A percentile compares a stretch with the other conserved stretches of the same genome.
phyloP scores from a whole-genome alignment of 2,888 invertebrate genomes.

The Marasmarcha lunaedactyla region DNA sequence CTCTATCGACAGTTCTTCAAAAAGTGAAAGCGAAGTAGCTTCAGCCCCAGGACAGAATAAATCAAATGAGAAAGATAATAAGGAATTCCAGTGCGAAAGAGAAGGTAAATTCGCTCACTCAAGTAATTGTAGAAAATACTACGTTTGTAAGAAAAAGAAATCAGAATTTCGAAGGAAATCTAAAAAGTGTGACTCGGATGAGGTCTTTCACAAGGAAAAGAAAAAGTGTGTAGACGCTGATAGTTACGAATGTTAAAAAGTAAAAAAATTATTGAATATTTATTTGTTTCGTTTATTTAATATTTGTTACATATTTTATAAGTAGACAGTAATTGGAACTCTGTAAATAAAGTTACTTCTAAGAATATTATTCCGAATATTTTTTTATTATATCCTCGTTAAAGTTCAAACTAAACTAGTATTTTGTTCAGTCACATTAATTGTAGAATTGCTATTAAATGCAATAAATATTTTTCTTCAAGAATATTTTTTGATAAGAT shows the following conservation, averaged over 20 bases:
- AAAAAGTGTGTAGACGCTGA: conserved; percentile 41
- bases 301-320: conserved; percentile 5
- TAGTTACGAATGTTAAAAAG: conserved; percentile 30
- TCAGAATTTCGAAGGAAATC: conserved; percentile 31
- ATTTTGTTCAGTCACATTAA: too few species aligned
- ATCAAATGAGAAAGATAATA: conserved; percentile 8
- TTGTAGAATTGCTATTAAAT: too few species aligned
- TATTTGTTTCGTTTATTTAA: conserved; percentile 5
- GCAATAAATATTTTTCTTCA: too few species aligned
- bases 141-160: conserved; percentile 40
- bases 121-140: conserved; percentile 52
- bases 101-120: conserved; percentile 44
- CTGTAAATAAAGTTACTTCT: not conserved
- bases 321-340: not conserved
- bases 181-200: conserved; percentile 48
- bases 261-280: conserved; percentile 3
- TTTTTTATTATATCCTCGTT: too few species aligned
- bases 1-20: conserved; percentile 19
- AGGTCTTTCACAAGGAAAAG: conserved; percentile 45
- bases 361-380: too few species aligned
- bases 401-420: too few species aligned
- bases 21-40: conserved; percentile 20
- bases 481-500: too few species aligned
- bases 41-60: conserved; percentile 13
- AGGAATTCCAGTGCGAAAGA: conserved; percentile 31